Percentiles rank a stretch among this genome's conserved stretches.
phyloP scores from a whole-genome alignment of 2,888 invertebrate genomes.

The Tolmerus cingulatus region DNA sequence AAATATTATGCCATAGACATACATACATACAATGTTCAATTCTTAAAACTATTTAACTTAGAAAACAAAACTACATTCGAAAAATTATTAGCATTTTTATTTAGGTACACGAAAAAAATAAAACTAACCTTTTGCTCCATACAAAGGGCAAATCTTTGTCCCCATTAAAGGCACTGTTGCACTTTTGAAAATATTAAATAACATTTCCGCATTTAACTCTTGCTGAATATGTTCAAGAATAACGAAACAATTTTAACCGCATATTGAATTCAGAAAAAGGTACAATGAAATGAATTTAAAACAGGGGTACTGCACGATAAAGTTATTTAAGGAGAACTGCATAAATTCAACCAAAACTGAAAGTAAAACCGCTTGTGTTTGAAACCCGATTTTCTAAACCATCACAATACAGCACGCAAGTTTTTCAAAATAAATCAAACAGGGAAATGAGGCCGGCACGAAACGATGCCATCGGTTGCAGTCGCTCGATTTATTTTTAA shows the following conservation, averaged over 20 bases:
- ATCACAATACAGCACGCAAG: background rate
- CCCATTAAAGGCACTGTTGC: background rate
- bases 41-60: too few species aligned
- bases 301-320: background rate
- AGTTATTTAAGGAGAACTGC: background rate
- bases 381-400: background rate
- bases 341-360: background rate
- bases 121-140: background rate
- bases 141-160: background rate
- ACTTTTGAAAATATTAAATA: background rate
- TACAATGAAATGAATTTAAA: background rate
- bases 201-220: background rate
- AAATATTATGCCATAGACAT: too few species aligned
- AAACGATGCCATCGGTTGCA: background rate
- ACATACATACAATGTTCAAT: too few species aligned
- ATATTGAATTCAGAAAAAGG: background rate
- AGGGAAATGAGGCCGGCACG: background rate
- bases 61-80: too few species aligned
- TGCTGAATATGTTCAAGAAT: background rate
- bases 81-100: background rate
- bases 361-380: background rate
- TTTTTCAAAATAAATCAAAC: background rate
- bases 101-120: background rate
- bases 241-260: background rate
- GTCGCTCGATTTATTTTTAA: background rate